Conservation (phyloP, 2,888 invertebrate genomes). For the Acanthoscelides obtectus region DNA sequence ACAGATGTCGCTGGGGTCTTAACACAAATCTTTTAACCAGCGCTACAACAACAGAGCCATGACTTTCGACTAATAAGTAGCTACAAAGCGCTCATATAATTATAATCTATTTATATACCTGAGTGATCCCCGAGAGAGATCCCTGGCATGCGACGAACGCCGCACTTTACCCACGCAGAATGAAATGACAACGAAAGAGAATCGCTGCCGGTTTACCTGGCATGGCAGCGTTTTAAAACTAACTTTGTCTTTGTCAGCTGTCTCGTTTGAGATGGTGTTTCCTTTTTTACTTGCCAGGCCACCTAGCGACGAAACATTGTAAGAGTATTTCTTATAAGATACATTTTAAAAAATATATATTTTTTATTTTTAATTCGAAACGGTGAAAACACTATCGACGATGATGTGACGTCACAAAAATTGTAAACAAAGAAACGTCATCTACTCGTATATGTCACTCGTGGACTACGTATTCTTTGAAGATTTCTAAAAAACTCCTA, state of each 20-base stretch:
- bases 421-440: too few relatives aligned
- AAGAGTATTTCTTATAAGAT: too few relatives aligned
- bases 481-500: too few relatives aligned
- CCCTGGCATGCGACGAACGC: neutral
- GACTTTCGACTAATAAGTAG: neutral
- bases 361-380: too few relatives aligned
- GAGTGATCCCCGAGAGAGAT: neutral
- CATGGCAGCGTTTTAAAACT: neutral
- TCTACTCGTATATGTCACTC: too few relatives aligned
- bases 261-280: neutral
- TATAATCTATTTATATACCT: neutral
- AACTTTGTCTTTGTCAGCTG: neutral
- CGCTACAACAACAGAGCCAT: neutral
- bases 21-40: neutral
- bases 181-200: neutral
- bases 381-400: too few relatives aligned
- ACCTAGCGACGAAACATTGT: too few relatives aligned
- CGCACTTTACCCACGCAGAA: neutral
- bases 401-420: too few relatives aligned
- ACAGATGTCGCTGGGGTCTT: neutral
- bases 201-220: neutral
- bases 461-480: too few relatives aligned
- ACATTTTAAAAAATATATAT: too few relatives aligned
- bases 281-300: neutral
- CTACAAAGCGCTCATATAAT: neutral